phyloP scores from a whole-genome alignment of 2,888 invertebrate genomes.

The Brachypterus glaber region DNA sequence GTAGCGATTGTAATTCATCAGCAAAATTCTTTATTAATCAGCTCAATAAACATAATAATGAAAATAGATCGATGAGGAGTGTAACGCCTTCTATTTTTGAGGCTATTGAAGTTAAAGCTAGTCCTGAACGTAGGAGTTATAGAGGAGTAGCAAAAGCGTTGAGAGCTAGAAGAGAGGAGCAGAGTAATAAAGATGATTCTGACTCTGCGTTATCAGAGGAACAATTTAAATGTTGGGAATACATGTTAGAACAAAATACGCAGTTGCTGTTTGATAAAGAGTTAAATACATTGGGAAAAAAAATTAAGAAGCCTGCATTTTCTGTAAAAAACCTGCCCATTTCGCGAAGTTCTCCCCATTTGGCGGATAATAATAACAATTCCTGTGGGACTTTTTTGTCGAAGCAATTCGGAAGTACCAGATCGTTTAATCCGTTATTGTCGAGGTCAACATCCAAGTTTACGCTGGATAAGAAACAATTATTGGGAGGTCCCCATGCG shows the following conservation, averaged over 20 bases:
- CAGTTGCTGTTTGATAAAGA: constrained; percentile 82
- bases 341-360: constrained; percentile 62
- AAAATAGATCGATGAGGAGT: constrained; percentile 30
- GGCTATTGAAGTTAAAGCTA: constrained; percentile 41
- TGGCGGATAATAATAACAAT: constrained; percentile 39
- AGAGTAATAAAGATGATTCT: constrained; percentile 45
- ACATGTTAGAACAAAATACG: constrained; percentile 85
- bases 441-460: constrained; percentile 51
- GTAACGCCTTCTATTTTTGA: constrained; percentile 37
- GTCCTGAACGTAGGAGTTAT: constrained; percentile 47
- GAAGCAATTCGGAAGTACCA: constrained; percentile 69
- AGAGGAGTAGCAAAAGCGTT: constrained; percentile 54
- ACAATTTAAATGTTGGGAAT: constrained; percentile 88
- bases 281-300: constrained; percentile 65
- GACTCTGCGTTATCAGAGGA: constrained; percentile 64
- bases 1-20: constrained; percentile 41
- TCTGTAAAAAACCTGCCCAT: constrained; percentile 50
- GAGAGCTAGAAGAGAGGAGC: constrained; percentile 54
- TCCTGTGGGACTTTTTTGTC: constrained; percentile 48
- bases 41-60: constrained; percentile 35
- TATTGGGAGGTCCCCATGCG: constrained; percentile 69
- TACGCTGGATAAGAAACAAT: constrained; percentile 49
- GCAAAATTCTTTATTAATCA: constrained; percentile 39
- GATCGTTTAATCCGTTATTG: constrained; percentile 60
- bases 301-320: constrained; percentile 46